Base-by-base conservation (phyloP, 2,888 invertebrate genomes). In the Melolontha melolontha region DNA sequence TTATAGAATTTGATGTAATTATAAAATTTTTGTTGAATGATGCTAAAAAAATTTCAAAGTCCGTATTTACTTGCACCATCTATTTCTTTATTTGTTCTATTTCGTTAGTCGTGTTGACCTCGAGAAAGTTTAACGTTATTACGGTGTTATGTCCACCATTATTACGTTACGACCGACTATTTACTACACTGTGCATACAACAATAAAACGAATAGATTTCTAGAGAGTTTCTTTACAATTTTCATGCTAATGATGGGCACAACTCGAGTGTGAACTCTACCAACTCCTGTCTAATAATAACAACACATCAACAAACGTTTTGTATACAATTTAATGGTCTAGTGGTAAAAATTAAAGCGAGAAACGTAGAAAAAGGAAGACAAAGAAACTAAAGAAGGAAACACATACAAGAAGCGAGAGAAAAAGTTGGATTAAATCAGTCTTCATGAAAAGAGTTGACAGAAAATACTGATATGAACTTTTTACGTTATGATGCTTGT, bases 51-150 rank as follows among this genome's bases (percentile, higher is more conserved):
- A 29, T 39, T 14, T 10, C 39, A 14, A 12, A 39, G 14, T 54
- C 39, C 22, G n/a, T 27, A 50, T 10, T 54, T 54, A 12, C 39
- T 54, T 54, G 16, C 39, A 34, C 39, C 34, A 39, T 39, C 54
- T 6, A 16, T 54, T 54, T 54, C 52, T 12, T 54, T 40, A 29
- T 51, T 51, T 12, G 11, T 51, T 51, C 39, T 54, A 39, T 54
- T 39, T 34, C 12, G 34, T 54, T 14, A n/a, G n/a, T n/a, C 39
- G 39, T 16, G 39, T 16, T 54, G 54, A 54, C 54, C 54, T 54
- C 54, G 54, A 39, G 39, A 54, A 54, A 54, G 54, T 54, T 54
- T 54, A 54, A 54, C 39, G 39, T 54, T 54, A 39, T 54, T 39
- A 54, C 54, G 54, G 54, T 40, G 12, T 16, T 40, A 11, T 54